Evolutionary conservation across 2,113 vertebrate species (phyloP), one percentile per base, ranked within the genome.

Genomic region (Chaenocephalus aceratus): DNA sequence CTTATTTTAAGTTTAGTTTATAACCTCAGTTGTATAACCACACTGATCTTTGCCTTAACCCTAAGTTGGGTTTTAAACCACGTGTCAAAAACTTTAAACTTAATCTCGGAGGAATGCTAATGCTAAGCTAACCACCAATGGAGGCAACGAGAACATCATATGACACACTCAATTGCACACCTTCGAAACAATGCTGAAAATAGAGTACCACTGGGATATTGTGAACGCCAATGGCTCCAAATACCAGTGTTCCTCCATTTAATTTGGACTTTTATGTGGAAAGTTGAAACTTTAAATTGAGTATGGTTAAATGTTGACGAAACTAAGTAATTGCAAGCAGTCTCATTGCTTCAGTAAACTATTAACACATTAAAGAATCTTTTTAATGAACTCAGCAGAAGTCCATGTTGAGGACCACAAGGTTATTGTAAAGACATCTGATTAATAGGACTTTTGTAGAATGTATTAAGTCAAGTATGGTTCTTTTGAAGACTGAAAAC

Each of bases 251-350:
- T 21, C 13, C 34, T 54, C 77, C 16, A 14, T 48, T 69, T 83
- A 65, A 77, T 36, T 79, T 30, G 41, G 57, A 56, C 41, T 73
- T 88, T 91, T 89, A 81, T 72, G n/a, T 82, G 76, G 62, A 81
- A 91, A 79, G 79, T n/a, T 80, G 59, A 34, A 59, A 49, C 67
- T 77, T 79, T 4, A 72, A 80, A 86, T 41, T 71, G 34, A 79
- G 26, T 61, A 75, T 75, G 82, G 82, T 69, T 80, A 53, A 62
- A 71, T 83, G 69, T 82, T 88, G 75, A 79, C 73, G 80, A 79
- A 86, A 86, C 61, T 41, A 11, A 52, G 59, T 83, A 88, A 89
- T 71, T 87, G 72, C 61, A 74, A 83, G 74, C 86, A 88, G 87
- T 76, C 82, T 66, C 44, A 8, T 11, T 64, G 16, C 72, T 68